Percentiles rank a stretch among this genome's conserved stretches.
Evolutionary conservation across 2,113 vertebrate genomes (phyloP).

Genomic region (Gila orcuttii): DNA sequence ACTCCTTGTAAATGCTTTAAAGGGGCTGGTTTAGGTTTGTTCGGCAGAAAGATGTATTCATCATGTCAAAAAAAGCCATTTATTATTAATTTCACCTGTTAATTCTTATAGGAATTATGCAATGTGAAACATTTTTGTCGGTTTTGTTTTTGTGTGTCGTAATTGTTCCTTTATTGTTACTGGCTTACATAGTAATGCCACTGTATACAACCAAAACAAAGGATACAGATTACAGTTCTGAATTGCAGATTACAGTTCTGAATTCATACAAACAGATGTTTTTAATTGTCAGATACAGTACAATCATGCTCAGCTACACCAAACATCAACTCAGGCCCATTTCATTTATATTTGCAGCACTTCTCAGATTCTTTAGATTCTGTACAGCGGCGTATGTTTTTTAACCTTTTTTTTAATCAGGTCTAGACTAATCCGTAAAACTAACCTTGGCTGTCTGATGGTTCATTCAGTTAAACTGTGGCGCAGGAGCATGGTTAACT

Average conservation of each 20-base stretch:
- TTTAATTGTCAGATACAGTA: not conserved
- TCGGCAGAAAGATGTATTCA: not conserved
- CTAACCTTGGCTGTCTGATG: slow-evolving; percentile 14
- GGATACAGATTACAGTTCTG: slow-evolving; percentile 28
- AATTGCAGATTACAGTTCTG: too few species aligned
- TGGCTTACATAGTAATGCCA: slow-evolving; percentile 24
- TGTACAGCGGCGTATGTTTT: not conserved
- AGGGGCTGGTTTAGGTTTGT: slow-evolving; percentile 39
- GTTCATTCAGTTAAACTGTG: slow-evolving; percentile 33
- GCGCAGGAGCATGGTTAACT: slow-evolving; percentile 42
- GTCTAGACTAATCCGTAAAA: slow-evolving; percentile 3
- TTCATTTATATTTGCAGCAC: slow-evolving; percentile 10
- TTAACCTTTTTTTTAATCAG: not conserved
- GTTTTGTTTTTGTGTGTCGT: slow-evolving; percentile 38
- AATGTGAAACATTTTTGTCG: slow-evolving; percentile 40
- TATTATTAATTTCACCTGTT: slow-evolving; percentile 35
- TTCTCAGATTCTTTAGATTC: slow-evolving; percentile 1
- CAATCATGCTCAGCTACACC: slow-evolving; percentile 41
- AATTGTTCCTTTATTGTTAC: not conserved
- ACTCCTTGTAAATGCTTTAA: slow-evolving; percentile 70
- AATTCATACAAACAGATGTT: not conserved
- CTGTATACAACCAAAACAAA: slow-evolving; percentile 35
- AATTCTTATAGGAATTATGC: slow-evolving; percentile 49
- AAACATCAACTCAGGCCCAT: slow-evolving; percentile 46
- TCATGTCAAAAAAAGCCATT: slow-evolving; percentile 18